Percentiles rank a stretch among this genome's conserved stretches.
Evolutionary conservation across 1,140 invertebrate genomes (phyloP).

Genomic region (Dendroctonus valens): DNA sequence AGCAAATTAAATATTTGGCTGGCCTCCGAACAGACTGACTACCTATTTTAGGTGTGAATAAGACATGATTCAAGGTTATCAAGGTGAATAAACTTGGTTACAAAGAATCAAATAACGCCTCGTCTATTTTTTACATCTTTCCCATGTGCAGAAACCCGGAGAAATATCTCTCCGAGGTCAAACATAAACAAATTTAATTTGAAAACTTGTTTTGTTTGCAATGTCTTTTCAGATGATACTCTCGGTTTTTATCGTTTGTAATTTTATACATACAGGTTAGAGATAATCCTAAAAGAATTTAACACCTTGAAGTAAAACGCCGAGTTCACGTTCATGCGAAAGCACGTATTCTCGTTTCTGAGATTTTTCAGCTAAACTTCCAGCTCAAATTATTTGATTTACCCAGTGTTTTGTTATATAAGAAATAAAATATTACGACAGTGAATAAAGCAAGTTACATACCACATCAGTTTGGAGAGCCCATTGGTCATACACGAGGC

Average conservation of each 20-base stretch:
- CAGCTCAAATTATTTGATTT: too few relatives aligned
- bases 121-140: conserved; percentile 27
- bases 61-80: conserved; percentile 31
- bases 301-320: too few relatives aligned
- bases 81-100: conserved; percentile 32
- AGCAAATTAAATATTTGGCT: conserved; percentile 26
- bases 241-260: too few relatives aligned
- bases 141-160: conserved; percentile 20
- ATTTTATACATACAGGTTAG: too few relatives aligned
- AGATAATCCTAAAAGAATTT: too few relatives aligned
- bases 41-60: conserved; percentile 30
- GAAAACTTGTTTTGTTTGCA: conserved; percentile 4
- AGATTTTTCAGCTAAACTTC: too few relatives aligned
- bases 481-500: conserved; percentile 76
- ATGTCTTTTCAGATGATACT: neutral
- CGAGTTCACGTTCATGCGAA: too few relatives aligned
- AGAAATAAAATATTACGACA: too few relatives aligned
- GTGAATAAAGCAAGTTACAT: too few relatives aligned
- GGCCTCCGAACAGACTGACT: conserved; percentile 18
- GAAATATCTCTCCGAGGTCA: conserved; percentile 13
- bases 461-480: conserved; percentile 82
- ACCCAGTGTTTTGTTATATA: too few relatives aligned
- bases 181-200: conserved; percentile 2
- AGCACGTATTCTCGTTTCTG: too few relatives aligned
- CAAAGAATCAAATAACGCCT: conserved; percentile 32